phyloP scores from a whole-genome alignment of 2,113 vertebrate species.

The Glaucomys volans region DNA sequence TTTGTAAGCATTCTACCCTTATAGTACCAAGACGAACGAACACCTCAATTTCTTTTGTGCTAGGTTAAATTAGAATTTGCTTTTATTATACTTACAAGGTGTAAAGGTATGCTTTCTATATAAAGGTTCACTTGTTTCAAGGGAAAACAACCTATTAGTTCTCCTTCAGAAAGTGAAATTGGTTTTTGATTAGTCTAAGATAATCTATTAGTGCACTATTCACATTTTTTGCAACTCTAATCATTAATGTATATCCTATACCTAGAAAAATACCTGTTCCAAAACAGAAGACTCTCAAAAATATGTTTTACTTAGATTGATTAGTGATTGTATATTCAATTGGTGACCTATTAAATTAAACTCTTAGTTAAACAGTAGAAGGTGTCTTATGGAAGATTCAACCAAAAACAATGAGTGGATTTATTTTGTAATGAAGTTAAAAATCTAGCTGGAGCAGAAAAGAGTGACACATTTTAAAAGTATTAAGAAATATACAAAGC shows the following conservation, averaged over 20 bases:
- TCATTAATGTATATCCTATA: neutral
- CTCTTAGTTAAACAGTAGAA: neutral
- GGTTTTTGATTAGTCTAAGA: neutral
- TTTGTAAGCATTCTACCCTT: neutral
- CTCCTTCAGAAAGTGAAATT: neutral
- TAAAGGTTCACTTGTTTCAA: neutral
- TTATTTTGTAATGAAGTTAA: neutral
- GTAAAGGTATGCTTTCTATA: neutral
- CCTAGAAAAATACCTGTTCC: neutral
- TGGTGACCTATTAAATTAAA: neutral
- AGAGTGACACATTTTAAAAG: neutral
- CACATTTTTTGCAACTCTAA: neutral
- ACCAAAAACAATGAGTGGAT: neutral
- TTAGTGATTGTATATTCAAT: neutral
- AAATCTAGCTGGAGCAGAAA: neutral
- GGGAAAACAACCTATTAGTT: neutral
- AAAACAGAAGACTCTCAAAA: neutral
- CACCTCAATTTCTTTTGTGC: neutral
- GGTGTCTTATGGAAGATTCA: neutral
- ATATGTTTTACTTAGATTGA: neutral
- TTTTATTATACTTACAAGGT: neutral
- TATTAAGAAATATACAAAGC: conserved; percentile 16
- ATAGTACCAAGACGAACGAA: neutral
- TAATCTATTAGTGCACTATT: neutral
- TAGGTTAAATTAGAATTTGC: neutral